Conservation (phyloP, 2,113 vertebrate genomes). For the Corythornis vintsioides region DNA sequence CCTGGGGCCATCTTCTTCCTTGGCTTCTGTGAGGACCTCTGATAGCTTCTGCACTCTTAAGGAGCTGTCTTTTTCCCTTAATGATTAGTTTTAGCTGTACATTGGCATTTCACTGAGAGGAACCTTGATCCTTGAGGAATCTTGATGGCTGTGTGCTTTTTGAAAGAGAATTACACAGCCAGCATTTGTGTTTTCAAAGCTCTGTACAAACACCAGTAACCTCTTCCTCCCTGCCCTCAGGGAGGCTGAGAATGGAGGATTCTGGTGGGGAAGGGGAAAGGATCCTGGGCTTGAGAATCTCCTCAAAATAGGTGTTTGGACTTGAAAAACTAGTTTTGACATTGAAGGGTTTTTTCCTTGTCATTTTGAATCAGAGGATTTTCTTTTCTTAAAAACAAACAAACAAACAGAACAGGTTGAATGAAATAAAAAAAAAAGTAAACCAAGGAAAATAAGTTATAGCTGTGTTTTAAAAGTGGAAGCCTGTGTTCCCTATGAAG, state of each 20-base stretch:
- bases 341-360: neutral
- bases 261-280: neutral
- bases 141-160: neutral
- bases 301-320: neutral
- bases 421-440: neutral
- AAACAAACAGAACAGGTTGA: neutral
- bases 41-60: neutral
- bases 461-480: neutral
- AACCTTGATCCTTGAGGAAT: neutral
- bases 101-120: neutral
- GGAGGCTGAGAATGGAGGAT: neutral
- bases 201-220: neutral
- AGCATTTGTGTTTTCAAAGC: neutral
- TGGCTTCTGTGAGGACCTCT: neutral
- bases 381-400: neutral
- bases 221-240: neutral
- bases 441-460: neutral
- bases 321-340: neutral
- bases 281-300: neutral
- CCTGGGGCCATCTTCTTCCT: neutral
- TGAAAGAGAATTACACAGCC: neutral
- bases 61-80: neutral
- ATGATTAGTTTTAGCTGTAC: neutral
- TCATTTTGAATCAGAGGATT: neutral
- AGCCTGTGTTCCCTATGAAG: neutral